Evolutionary conservation across 2,113 vertebrate species (phyloP), one percentile per base, ranked within the genome.

Genomic region (Accipiter cooperii): DNA sequence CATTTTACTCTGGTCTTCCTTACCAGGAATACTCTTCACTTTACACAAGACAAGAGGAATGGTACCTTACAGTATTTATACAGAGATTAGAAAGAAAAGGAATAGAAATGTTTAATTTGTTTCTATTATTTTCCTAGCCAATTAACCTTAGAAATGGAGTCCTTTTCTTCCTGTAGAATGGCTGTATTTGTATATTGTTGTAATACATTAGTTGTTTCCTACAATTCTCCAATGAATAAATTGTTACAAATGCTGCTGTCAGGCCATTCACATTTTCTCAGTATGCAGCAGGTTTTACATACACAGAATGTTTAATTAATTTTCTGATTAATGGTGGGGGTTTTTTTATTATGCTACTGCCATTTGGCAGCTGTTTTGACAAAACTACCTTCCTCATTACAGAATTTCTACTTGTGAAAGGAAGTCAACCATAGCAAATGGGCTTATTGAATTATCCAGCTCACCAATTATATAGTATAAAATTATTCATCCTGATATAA

Each of bases 401-500:
- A 95, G 97, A 97, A 95, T 96, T 97, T 97, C 94, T 97, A 92
- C 97, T 98, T 98, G 97, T 98, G 96, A 97, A 97, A 98, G 93
- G 96, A 98, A 98, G 94, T 98, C 98, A 98, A 96, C 97, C 97
- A 85, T 93, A 94, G 96, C 58, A 98, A 98, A 98, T 97, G 78
- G 96, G 95, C 96, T 98, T 98, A 98, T 97, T 98, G 97, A 98
- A 98, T 98, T 98, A 98, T 98, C 97, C 97, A 98, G 96, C 94
- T 98, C 98, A 98, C 97, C 98, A 98, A 98, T 98, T 98, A 98
- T 89, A 96, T 95, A 96, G 97, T 97, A 98, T 97, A 98, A 98
- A 98, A 98, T 98, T 97, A 98, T 98, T 98, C 98, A 98, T 98
- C 98, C 97, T 97, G 97, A 97, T 97, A 97, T 98, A 98, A 98